Percentiles rank a stretch among this genome's conserved stretches.
phyloP scores from a whole-genome alignment of 1,140 invertebrate species.

The Conopomorpha cramerella region DNA sequence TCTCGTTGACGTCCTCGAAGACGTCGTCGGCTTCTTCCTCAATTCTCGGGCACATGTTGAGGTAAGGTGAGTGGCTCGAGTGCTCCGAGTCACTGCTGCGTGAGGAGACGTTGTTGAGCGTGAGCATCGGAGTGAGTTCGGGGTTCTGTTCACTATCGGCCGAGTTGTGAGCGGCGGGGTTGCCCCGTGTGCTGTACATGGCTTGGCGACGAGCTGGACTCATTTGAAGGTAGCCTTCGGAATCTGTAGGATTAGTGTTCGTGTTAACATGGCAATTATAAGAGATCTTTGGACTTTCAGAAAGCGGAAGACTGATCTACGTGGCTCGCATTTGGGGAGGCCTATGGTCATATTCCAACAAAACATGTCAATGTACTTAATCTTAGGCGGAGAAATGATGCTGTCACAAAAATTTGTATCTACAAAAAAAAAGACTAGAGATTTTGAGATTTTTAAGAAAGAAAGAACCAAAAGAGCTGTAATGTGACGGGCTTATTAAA shows the following conservation, averaged over 20 bases:
- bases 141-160: conserved; percentile 28
- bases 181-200: conserved; percentile 38
- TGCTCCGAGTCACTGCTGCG: conserved; percentile 44
- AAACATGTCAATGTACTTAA: no score
- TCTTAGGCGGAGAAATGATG: no score
- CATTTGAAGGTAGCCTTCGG: conserved; percentile 54
- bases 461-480: no score
- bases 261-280: no score
- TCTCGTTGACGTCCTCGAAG: conserved; percentile 66
- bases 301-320: no score
- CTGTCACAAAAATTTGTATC: no score
- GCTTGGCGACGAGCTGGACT: conserved; percentile 27
- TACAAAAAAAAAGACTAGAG: no score
- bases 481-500: no score
- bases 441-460: no score
- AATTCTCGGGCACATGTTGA: conserved; percentile 28
- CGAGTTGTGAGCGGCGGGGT: conserved; percentile 41
- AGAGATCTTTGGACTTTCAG: no score
- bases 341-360: no score
- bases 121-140: conserved; percentile 65
- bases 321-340: no score
- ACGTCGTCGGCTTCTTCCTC: conserved; percentile 41
- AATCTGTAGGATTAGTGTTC: conserved; percentile 26
- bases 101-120: conserved; percentile 37
- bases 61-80: conserved; percentile 29